Evolutionary conservation across 2,888 invertebrate species (phyloP).

Genomic region (Idaea biselata): DNA sequence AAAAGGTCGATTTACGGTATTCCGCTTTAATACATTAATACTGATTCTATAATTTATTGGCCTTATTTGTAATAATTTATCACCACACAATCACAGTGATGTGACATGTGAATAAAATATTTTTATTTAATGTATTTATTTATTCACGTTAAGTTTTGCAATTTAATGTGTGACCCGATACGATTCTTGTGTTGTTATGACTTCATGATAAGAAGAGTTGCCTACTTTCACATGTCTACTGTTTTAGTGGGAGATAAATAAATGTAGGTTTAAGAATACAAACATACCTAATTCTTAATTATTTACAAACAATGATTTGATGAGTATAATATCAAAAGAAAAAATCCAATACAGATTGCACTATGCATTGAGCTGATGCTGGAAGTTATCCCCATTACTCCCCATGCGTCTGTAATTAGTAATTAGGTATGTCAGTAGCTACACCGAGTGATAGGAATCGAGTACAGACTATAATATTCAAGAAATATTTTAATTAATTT

Average conservation of each 20-base stretch:
- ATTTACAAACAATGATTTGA: too few relatives aligned
- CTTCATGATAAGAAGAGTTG: not conserved
- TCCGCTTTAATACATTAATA: not conserved
- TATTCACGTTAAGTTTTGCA: not conserved
- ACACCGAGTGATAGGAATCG: not conserved
- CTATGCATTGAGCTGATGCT: too few relatives aligned
- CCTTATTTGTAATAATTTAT: not conserved
- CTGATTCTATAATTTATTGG: not conserved
- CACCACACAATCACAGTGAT: not conserved
- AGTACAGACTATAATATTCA: not conserved
- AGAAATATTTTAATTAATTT: not conserved
- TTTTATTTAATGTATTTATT: not conserved
- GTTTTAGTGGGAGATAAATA: not conserved
- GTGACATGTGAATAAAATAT: not conserved
- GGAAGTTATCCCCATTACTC: too few relatives aligned
- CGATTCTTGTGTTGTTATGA: not conserved
- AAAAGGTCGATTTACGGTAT: slow-evolving; percentile 1
- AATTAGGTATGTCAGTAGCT: not conserved
- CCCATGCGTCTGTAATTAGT: too few relatives aligned
- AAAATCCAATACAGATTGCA: too few relatives aligned
- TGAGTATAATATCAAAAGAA: too few relatives aligned
- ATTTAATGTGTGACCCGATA: not conserved
- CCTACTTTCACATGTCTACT: not conserved
- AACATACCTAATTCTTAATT: too few relatives aligned
- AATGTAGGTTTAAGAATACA: not conserved